Conservation (phyloP, 2,797 vertebrate species). For the Lutjanus argentimaculatus region DNA sequence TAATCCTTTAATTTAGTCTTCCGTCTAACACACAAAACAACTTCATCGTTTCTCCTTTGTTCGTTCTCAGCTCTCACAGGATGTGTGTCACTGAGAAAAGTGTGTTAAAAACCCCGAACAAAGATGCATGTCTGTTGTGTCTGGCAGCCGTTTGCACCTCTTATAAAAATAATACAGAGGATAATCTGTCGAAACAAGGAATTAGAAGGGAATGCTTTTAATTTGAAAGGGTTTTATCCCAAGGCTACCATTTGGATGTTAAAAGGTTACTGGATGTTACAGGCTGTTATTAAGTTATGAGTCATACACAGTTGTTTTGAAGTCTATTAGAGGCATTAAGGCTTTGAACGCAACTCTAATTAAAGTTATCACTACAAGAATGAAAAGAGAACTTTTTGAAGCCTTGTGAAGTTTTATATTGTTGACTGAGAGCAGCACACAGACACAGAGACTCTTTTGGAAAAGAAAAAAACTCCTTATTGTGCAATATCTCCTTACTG, state of each 20-base stretch:
- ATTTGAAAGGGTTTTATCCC: slow-evolving; percentile 37
- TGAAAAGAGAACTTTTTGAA: background rate
- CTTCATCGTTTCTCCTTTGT: too few relatives aligned
- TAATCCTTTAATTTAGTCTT: background rate
- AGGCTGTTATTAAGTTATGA: slow-evolving; percentile 26
- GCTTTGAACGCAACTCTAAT: background rate
- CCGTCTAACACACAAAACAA: background rate
- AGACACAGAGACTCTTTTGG: background rate
- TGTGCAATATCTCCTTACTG: background rate
- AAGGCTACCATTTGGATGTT: background rate
- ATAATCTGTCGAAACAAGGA: background rate
- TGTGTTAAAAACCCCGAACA: background rate
- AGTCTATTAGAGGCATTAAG: background rate
- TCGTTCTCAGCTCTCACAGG: background rate
- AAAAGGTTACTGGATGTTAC: background rate
- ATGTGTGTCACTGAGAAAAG: background rate
- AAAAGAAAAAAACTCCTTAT: background rate
- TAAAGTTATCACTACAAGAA: background rate
- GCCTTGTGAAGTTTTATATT: background rate
- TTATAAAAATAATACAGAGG: background rate
- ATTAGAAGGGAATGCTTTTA: slow-evolving; percentile 28
- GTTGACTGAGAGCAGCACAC: background rate
- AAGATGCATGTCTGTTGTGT: background rate
- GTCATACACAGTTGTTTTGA: slow-evolving; percentile 24
- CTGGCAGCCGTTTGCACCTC: background rate